phyloP scores from a whole-genome alignment of 2,888 invertebrate species.

The Philhelius pedissequus region DNA sequence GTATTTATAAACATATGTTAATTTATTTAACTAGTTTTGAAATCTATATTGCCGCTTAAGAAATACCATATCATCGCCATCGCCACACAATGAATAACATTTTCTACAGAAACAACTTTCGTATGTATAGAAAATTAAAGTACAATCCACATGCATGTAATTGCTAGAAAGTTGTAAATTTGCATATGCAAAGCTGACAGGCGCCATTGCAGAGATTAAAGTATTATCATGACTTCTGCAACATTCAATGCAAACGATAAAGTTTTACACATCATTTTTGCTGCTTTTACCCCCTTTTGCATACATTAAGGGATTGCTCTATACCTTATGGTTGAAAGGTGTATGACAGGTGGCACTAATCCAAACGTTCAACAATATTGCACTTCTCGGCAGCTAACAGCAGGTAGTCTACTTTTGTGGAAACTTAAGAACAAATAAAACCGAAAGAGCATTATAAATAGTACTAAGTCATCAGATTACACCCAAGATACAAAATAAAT shows the following conservation, averaged over 20 bases:
- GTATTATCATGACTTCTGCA: constrained; percentile 42
- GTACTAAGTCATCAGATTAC: not conserved
- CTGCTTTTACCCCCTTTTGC: constrained; percentile 5
- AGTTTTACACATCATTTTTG: constrained; percentile 38
- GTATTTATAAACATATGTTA: not conserved
- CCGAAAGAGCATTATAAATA: not conserved
- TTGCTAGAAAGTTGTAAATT: constrained; percentile 35
- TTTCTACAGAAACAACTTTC: not conserved
- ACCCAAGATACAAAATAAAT: not conserved
- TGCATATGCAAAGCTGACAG: constrained; percentile 30
- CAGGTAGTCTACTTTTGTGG: constrained; percentile 12
- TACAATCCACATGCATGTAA: constrained; percentile 26
- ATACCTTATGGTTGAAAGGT: constrained; percentile 3
- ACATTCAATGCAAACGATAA: constrained; percentile 43
- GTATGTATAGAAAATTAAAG: constrained; percentile 10
- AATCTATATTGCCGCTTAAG: not conserved
- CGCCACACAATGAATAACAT: not conserved
- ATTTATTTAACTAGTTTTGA: constrained; percentile 3
- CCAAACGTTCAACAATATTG: constrained; percentile 22
- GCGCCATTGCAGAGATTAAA: constrained; percentile 21
- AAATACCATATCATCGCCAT: not conserved
- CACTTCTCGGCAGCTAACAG: not conserved
- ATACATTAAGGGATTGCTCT: constrained; percentile 3
- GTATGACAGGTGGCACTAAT: constrained; percentile 19
- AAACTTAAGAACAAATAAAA: constrained; percentile 2